Base-by-base conservation (phyloP, 1,140 invertebrate genomes). In the Procambarus virginalis region DNA sequence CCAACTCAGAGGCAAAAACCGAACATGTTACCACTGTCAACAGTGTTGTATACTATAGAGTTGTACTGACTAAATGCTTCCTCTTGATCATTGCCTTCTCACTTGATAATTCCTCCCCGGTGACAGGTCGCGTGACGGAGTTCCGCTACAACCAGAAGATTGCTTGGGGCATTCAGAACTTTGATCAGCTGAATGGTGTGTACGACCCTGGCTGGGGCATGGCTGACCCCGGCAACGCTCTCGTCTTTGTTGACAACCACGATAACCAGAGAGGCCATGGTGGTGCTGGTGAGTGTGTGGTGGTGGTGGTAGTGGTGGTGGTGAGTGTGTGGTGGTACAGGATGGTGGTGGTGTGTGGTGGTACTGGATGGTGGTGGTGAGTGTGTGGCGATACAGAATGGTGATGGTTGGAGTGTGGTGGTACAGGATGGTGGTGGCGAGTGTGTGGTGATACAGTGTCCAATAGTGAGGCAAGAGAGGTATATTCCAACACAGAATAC, bases 91-190 rank as follows among this genome's bases (percentile, higher is more conserved):
- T 34, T 34, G 34, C 34, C 34, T 0, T 34, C 34, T 34, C 34
- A 34, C 34, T 34, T 34, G 34, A 34, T 34, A 34, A 34, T 34
- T 34, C 34, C 34, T 34, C 9, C n/a, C 4, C 3, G 9, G 86
- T 93, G 1, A 93, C 96, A 8, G 96, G 95, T 49, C 94, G 95
- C 12, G 96, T 97, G 3, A 97, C 96, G 0, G 97, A 98, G 93
- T 98, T 97, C 93, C 96, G 94, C 89, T 96, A 95, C 92, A 96
- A 96, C 14, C 92, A 93, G 55, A 94, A 96, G 89, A 92, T 96
- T 3, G 88, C 87, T 46, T 91, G 91, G 91, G 91, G 91, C 46
- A 64, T 91, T 8, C 86, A 91, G 84, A 83, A 91, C 79, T 84
- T 79, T 12, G 73, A 46, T 0, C 87, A 92, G 80, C 91, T 94